These are phyloP conservation scores for Cylas formicarius DNA, from an alignment of 1,140 invertebrate genomes.

Conservation along the genomic window DNA sequence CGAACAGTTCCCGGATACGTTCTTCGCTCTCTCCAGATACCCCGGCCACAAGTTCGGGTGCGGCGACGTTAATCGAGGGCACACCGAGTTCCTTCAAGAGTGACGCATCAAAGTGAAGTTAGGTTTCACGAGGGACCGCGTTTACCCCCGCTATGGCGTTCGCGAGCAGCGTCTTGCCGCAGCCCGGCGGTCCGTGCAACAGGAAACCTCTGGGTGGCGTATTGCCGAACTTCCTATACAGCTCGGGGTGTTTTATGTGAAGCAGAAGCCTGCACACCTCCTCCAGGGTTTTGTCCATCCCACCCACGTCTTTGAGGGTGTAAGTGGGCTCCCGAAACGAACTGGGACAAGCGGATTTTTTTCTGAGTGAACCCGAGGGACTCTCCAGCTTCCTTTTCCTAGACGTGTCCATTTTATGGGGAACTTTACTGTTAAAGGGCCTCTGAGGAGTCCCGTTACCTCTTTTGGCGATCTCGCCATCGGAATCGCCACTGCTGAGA, in stretches of 20 bases:
- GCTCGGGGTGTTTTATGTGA: slow-evolving; percentile 77
- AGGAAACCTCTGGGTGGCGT: slow-evolving; percentile 77
- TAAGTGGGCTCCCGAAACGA: slow-evolving; percentile 16
- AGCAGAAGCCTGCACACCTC: slow-evolving; percentile 73
- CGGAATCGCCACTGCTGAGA: no score
- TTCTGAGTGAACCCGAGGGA: no score
- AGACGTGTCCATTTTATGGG: no score
- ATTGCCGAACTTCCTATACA: slow-evolving; percentile 72
- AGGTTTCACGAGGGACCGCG: slow-evolving; percentile 28
- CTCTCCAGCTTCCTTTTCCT: no score
- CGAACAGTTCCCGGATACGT: slow-evolving; percentile 84
- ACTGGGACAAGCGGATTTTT: slow-evolving; percentile 10
- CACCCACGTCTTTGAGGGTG: slow-evolving; percentile 57
- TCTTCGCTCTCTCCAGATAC: slow-evolving; percentile 91
- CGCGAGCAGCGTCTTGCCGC: slow-evolving; percentile 87
- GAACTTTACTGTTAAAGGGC: no score
- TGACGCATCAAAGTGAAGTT: slow-evolving; percentile 2
- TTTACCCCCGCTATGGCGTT: slow-evolving; percentile 87
- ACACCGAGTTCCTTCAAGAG: slow-evolving; percentile 54
- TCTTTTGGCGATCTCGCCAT: no score
- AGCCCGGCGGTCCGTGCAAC: slow-evolving; percentile 87
- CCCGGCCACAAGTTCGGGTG: slow-evolving; percentile 88
- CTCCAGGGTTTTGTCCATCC: slow-evolving; percentile 62
- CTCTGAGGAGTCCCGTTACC: no score
- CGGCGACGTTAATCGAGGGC: slow-evolving; percentile 77